Evolutionary conservation across 2,797 vertebrate species (phyloP), one percentile per base, ranked within the genome.

Genomic region (Manis javanica): DNA sequence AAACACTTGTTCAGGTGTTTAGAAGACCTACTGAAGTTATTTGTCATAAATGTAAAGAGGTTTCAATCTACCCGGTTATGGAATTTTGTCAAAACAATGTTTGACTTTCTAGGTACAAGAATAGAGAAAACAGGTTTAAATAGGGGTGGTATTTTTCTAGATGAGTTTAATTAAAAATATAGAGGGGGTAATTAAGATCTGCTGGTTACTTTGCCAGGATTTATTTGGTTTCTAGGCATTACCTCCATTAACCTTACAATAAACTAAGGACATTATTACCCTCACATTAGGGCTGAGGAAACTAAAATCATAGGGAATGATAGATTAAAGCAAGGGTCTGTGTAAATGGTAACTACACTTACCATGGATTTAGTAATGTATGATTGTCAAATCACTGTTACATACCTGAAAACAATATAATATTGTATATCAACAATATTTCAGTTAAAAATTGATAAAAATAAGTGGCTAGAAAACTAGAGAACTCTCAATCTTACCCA

Each of bases 231-330:
- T 79, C 61, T 79, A 51, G 71, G 14, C 9, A 69, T 95, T 69
- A 71, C 90, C 14, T 87, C 24, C 42, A 82, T 92, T 89, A 92
- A 79, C n/a, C 16, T 96, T 87, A 46, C 24, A 83, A 39, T 92
- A 87, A 95, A 68, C 55, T 51, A 82, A 96, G 18, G 26, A 7
- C 19, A 14, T 85, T 95, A 61, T 55, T n/a, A 31, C 78, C 34
- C 31, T 15, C 29, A 51, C 8, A 93, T 87, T 93, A 84, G n/a
- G 61, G 26, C 3, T 1, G 31, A 84, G 26, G 29, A 64, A 91
- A 75, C 12, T 61, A 78, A 90, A 83, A 66, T 86, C 5, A 64
- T 24, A 63, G 31, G 5, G 13, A 69, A 75, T 89, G 42, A 74
- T 68, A 87, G 10, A 59, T 79, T 37, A 51, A 87, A 71, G 31